Evolutionary conservation across 2,888 invertebrate genomes (phyloP), one percentile per base, ranked within the genome.

Genomic region (Meandrusa payeni): DNA sequence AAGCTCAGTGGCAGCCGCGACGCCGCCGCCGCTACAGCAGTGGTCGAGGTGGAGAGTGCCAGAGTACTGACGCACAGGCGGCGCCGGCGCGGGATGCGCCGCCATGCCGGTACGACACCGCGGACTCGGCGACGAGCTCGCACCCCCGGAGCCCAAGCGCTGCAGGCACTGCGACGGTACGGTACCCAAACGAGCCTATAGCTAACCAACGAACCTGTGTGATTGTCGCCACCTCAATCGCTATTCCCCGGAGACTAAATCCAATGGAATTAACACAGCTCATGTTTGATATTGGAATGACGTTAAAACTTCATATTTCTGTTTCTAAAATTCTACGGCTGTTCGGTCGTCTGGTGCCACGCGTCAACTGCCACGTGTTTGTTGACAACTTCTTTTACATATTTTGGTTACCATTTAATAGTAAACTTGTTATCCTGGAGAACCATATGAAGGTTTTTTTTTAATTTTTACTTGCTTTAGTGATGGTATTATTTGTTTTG

Each of bases 161-260:
- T 95, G 95, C 93, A 94, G 93, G 91, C 94, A 94, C 89, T 95
- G 95, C 93, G 94, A 95, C 94, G 95, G 95, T 95, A 92, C 71
- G 74, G 67, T 73, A 55, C 46, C 45, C 22, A 20, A 31, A 50
- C 41, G 24, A 32, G 34, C 6, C 23, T 24, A 32, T 20, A 31
- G 37, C 31, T 32, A 42, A 36, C 24, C 24, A 31, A 42, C 1
- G 24, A 28, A 17, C 17, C 36, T 28, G 28, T 6, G 10, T 28
- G 10, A 31, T 24, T n/a, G n/a, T n/a, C n/a, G n/a, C n/a, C 26
- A 33, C 26, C 19, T 19, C 29, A 12, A 7, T 19, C 17, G 29
- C 15, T 17, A 29, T n/a, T 11, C 7, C 15, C n/a, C 17, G 24
- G 28, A 42, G 10, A 13, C 23, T 15, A 12, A 41, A 17, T 10